Base-by-base conservation (phyloP, 2,797 vertebrate species). In the Esox lucius region DNA sequence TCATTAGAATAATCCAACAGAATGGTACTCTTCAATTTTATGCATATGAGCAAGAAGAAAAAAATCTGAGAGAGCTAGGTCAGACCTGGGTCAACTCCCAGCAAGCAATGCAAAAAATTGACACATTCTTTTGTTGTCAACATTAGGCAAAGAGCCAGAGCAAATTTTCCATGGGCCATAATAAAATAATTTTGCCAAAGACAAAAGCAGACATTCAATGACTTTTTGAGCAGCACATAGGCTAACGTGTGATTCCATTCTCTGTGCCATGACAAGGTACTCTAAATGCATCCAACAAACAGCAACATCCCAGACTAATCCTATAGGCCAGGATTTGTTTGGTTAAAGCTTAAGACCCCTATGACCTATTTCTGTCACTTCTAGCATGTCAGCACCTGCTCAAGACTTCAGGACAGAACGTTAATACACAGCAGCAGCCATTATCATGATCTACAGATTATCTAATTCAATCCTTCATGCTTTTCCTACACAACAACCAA, bases 291-390 rank as follows among this genome's bases (percentile, higher is more conserved):
- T 90, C 88, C 91, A 94, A 95, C 92, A 95, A 95, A 94, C 92
- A 92, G 90, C 91, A 91, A 90, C 94, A 92, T 93, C 92, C 90
- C 89, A 80, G 89, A 15, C 90, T 96, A 96, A 96, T 96, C 95
- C 94, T 93, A 94, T 94, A 93, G 94, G 89, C 91, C 79, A 83
- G 95, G 95, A 97, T 96, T 96, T 96, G 91, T 95, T 93, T 95
- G 87, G 92, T 95, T 95, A 96, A 96, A 90, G 91, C 94, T 97
- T 24, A 96, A 96, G 92, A 95, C 95, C 95, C 93, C 87, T 95
- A 93, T 95, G 96, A 96, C 96, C 96, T 87, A 96, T 94, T 96
- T 97, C 94, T 94, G 94, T 95, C 94, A 93, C 93, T 90, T 91
- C 87, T 85, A 84, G 91, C 88, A 93, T 86, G 91, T 93, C 94